Percentiles rank a stretch among this genome's conserved stretches.
These are phyloP conservation scores for Agelaius phoeniceus DNA, from an alignment of 2,113 vertebrate genomes.

Conservation along the genomic window DNA sequence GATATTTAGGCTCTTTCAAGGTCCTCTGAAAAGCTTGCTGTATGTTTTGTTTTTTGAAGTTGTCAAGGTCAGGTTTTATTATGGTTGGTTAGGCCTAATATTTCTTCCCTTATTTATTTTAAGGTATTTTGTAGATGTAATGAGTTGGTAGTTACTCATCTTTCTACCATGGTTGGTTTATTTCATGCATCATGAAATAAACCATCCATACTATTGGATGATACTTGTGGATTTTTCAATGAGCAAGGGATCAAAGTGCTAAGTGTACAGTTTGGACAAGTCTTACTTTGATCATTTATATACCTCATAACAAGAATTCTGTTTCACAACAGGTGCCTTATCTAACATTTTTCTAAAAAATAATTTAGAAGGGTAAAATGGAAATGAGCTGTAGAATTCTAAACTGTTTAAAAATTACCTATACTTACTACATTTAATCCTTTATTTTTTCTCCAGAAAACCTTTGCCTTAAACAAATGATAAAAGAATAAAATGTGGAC, in stretches of 20 bases:
- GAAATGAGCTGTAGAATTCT: neutral
- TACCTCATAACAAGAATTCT: neutral
- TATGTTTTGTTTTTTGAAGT: neutral
- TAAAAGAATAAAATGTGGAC: neutral
- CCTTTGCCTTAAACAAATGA: neutral
- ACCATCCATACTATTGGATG: neutral
- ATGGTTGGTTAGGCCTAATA: neutral
- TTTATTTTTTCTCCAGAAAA: neutral
- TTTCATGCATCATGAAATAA: neutral
- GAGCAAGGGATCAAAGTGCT: neutral
- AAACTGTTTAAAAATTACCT: neutral
- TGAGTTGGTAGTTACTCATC: neutral
- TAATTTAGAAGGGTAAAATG: neutral
- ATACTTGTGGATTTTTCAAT: neutral
- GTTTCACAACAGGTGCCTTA: neutral
- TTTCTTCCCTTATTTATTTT: neutral
- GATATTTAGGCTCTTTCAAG: neutral
- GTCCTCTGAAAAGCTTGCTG: neutral
- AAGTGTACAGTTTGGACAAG: neutral
- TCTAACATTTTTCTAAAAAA: neutral
- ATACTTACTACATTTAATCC: neutral
- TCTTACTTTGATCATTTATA: neutral
- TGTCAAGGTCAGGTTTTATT: neutral
- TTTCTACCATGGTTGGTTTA: no score
- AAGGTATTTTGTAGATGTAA: neutral